Conservation (phyloP, 1,140 invertebrate species). For the Nephotettix cincticeps region DNA sequence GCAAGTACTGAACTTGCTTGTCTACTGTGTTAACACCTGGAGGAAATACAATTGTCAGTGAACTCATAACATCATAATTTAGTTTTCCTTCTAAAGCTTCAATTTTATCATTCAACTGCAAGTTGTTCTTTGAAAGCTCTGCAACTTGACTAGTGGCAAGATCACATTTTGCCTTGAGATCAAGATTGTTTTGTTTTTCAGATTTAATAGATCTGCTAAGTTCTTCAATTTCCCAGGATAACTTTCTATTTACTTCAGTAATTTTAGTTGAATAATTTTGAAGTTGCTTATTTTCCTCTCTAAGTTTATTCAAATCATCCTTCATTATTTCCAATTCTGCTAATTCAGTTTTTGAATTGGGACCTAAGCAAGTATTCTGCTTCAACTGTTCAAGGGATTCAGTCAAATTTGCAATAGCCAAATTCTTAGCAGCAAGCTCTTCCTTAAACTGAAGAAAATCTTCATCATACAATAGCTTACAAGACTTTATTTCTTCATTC, state of each 20-base stretch:
- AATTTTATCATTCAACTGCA: background rate
- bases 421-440: background rate
- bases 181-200: background rate
- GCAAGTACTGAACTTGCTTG: background rate
- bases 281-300: background rate
- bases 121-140: background rate
- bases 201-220: background rate
- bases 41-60: background rate
- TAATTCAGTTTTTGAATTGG: too few species aligned
- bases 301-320: background rate
- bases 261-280: background rate
- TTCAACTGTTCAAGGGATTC: background rate
- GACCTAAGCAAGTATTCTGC: background rate
- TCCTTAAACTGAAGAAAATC: slow-evolving; percentile 8
- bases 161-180: background rate
- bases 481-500: slow-evolving; percentile 7
- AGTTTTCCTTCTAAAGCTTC: background rate
- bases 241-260: background rate
- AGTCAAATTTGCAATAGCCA: background rate
- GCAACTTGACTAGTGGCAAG: background rate
- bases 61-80: slow-evolving; percentile 1
- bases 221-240: slow-evolving; percentile 4
- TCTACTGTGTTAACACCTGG: background rate
- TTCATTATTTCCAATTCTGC: background rate
- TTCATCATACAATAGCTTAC: slow-evolving; percentile 8